Base-by-base conservation (phyloP, 1,140 invertebrate species). In the Odontomachus brunneus region DNA sequence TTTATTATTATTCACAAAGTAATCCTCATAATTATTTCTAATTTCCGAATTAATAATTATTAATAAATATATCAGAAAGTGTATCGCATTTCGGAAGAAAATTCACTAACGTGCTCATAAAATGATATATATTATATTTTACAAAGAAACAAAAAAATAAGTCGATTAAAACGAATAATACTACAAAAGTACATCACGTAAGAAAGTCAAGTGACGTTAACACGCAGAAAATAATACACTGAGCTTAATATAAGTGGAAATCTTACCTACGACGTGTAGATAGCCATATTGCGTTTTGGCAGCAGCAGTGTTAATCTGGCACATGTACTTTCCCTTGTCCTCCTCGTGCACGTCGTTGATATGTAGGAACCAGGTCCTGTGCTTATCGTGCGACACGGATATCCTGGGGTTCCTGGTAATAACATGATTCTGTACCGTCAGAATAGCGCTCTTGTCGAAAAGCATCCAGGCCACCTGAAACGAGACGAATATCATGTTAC, bases 261-360 rank as follows among this genome's bases (percentile, higher is more conserved):
- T 94, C 97, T 97, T 93, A 99, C 98, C 98, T 67, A 98, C 97
- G 88, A 99, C 97, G 92, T 98, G 97, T 22, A 99, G 95, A 93
- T 98, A 98, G 80, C 98, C 98, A 85, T 98, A 97, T 92, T 98
- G 97, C 22, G 97, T 98, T 94, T 98, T 98, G 72, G 97, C 97
- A 38, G 97, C 97, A 84, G 98, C 97, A 0, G 98, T 98, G 94
- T 99, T 99, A 90, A 99, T 98, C 94, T 99, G 98, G 93, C 98
- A 99, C 97, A 98, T 98, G 94, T 99, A 99, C 33, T 97, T 95
- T 48, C 98, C 98, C 85, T 97, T 96, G 94, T 99, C 98, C 90
- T 97, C 97, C 93, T 98, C 97, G 84, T 98, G 97, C 38, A 99
- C 97, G 89, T 98, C 97, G 84, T 96, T 97, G 90, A 98, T 98